phyloP scores from a whole-genome alignment of 2,113 vertebrate species.

The Capra hircus region DNA sequence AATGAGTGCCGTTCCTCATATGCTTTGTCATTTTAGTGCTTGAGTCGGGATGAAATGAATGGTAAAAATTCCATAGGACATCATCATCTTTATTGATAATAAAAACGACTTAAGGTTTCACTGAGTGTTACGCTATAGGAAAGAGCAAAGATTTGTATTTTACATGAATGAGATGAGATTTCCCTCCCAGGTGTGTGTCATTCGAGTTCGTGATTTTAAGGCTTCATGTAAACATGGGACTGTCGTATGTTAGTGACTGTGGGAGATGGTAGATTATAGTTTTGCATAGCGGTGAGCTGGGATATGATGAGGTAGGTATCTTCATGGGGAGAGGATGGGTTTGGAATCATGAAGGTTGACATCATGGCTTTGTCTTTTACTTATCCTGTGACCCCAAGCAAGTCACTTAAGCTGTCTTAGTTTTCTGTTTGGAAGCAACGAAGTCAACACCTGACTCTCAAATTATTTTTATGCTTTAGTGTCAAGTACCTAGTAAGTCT shows the following conservation, averaged over 20 bases:
- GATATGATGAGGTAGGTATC: not conserved
- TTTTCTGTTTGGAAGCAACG: not conserved
- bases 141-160: slow-evolving; percentile 14
- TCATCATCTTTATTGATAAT: not conserved
- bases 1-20: not conserved
- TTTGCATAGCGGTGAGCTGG: not conserved
- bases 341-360: not conserved
- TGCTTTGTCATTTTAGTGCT: not conserved
- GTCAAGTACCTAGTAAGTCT: not conserved
- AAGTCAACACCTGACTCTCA: not conserved
- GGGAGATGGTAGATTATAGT: not conserved
- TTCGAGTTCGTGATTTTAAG: not conserved
- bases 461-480: not conserved
- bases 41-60: not conserved
- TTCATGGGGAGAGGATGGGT: not conserved
- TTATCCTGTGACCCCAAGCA: not conserved
- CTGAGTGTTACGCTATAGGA: not conserved
- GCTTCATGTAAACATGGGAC: not conserved
- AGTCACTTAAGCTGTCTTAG: not conserved
- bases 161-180: not conserved
- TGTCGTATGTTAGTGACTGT: not conserved
- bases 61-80: not conserved
- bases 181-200: not conserved
- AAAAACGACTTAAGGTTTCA: not conserved
- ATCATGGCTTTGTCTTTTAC: not conserved